A percentile compares a stretch with the other conserved stretches of the same genome.
Conservation (phyloP, 2,113 vertebrate species). For the Upupa epops region DNA sequence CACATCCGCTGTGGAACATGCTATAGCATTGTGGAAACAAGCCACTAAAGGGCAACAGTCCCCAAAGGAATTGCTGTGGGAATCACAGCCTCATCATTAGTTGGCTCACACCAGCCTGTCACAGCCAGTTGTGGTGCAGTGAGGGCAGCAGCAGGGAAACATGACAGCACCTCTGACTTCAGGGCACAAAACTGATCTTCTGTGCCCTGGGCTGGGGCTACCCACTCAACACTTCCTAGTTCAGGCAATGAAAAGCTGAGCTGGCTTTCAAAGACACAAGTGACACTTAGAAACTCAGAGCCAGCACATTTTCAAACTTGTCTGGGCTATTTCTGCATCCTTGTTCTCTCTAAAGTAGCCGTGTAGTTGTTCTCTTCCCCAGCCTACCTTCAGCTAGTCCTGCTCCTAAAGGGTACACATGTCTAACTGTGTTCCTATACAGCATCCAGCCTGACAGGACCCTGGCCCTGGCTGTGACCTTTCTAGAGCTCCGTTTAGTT, state of each 20-base stretch:
- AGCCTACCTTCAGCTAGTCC: not conserved
- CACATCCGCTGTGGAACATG: not conserved
- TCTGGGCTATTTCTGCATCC: not conserved
- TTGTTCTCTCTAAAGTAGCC: not conserved
- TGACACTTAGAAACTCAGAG: not conserved
- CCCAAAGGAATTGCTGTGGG: not conserved
- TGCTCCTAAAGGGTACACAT: not conserved
- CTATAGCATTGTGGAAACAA: not conserved
- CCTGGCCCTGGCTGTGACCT: not conserved
- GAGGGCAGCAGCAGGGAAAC: not conserved
- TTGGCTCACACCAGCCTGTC: not conserved
- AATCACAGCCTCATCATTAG: not conserved
- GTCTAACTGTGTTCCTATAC: not conserved
- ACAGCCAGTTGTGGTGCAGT: accelerated
- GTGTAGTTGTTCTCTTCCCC: not conserved
- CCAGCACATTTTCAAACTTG: not conserved
- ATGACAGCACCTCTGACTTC: not conserved
- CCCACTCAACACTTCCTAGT: not conserved
- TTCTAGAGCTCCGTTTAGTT: not conserved
- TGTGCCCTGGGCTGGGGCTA: not conserved
- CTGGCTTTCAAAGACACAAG: not conserved
- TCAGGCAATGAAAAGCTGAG: not conserved
- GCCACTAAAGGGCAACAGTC: not conserved
- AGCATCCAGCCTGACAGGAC: not conserved
- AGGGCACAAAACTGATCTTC: not conserved